Evolutionary conservation across 2,113 vertebrate genomes (phyloP).

Genomic region (Pelobates fuscus): DNA sequence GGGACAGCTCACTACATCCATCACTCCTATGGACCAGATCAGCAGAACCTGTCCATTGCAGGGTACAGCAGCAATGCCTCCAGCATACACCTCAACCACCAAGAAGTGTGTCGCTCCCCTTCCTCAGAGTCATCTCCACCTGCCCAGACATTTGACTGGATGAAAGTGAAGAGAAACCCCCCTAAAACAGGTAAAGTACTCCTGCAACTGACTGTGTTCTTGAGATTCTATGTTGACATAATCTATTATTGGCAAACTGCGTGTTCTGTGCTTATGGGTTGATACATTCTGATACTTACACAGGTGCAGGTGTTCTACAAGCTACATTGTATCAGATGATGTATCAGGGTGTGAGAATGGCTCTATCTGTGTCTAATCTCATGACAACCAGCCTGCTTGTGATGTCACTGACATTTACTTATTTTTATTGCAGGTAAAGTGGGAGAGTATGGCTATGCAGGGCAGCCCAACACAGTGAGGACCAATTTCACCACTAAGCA

Average conservation of each 20-base stretch:
- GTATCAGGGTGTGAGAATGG: no score
- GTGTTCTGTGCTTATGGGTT: no score
- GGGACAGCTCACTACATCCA: slow-evolving; percentile 72
- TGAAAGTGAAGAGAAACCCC: slow-evolving; percentile 98
- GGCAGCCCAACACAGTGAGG: slow-evolving; percentile 89
- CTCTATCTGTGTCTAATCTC: no score
- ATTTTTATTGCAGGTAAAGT: slow-evolving; percentile 76
- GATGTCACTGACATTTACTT: background rate
- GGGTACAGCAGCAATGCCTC: slow-evolving; percentile 84
- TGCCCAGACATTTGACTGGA: slow-evolving; percentile 97
- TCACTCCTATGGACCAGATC: slow-evolving; percentile 85
- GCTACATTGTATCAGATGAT: no score
- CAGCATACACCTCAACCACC: slow-evolving; percentile 82
- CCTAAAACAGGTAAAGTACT: slow-evolving; percentile 91
- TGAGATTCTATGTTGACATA: no score
- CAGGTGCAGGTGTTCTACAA: no score
- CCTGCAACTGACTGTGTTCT: no score
- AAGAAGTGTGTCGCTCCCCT: slow-evolving; percentile 86
- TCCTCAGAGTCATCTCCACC: slow-evolving; percentile 80
- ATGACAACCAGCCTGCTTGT: background rate
- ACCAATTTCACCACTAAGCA: slow-evolving; percentile 98
- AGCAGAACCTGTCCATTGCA: slow-evolving; percentile 73
- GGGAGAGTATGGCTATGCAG: slow-evolving; percentile 91
- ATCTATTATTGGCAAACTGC: no score
- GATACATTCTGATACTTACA: no score